phyloP scores from a whole-genome alignment of 2,113 vertebrate genomes.

The Drymodes brunneopygia region DNA sequence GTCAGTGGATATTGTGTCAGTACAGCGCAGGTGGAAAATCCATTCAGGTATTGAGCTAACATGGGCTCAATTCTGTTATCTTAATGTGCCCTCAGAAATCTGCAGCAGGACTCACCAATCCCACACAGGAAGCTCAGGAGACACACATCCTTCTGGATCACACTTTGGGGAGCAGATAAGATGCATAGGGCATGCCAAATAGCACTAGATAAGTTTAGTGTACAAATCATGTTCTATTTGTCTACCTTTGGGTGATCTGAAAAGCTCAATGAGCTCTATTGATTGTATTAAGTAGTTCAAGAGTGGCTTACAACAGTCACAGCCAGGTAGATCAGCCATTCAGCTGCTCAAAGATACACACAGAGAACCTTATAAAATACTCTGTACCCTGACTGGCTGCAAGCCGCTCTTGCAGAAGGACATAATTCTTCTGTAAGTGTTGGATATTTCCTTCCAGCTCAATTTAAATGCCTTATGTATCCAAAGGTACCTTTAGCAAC shows the following conservation, averaged over 20 bases:
- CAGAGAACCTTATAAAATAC: neutral
- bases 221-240: neutral
- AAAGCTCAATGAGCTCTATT: neutral
- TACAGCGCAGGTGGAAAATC: neutral
- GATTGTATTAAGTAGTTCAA: neutral
- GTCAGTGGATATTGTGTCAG: neutral
- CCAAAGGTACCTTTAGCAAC: neutral
- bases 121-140: neutral
- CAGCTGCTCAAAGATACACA: neutral
- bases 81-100: neutral
- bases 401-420: neutral
- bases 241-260: neutral
- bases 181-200: neutral
- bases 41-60: neutral
- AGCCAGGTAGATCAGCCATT: neutral
- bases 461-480: neutral
- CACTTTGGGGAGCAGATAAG: neutral
- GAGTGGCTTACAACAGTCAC: neutral
- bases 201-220: neutral
- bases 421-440: neutral
- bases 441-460: neutral
- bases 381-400: neutral
- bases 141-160: neutral
- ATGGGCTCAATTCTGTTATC: neutral
- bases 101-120: neutral